phyloP scores from a whole-genome alignment of 2,113 vertebrate species.

The Vidua macroura region DNA sequence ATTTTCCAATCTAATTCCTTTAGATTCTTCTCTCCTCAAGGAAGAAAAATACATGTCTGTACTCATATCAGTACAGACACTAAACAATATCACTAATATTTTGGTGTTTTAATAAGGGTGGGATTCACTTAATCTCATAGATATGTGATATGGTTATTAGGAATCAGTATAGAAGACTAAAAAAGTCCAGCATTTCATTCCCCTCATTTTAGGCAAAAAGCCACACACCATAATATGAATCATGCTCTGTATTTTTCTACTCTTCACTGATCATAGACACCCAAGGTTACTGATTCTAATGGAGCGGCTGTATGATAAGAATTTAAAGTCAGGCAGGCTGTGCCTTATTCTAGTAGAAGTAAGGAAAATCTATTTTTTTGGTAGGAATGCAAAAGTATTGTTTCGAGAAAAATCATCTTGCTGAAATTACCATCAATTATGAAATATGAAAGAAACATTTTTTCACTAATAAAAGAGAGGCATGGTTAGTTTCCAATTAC shows the following conservation, averaged over 20 bases:
- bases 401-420: neutral
- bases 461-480: neutral
- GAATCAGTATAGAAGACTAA: neutral
- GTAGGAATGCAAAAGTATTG: accelerated
- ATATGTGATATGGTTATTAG: neutral
- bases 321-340: neutral
- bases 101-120: neutral
- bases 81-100: too few relatives aligned
- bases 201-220: neutral
- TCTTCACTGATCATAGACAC: neutral
- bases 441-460: neutral
- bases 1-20: neutral
- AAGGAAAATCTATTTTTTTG: neutral
- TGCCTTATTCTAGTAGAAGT: neutral
- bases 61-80: neutral
- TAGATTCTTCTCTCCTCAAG: neutral
- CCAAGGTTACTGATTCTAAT: neutral
- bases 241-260: neutral
- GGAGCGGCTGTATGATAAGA: neutral
- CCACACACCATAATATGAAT: neutral
- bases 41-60: neutral
- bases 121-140: neutral
- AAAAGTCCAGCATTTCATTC: neutral
- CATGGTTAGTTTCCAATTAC: neutral
- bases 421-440: neutral